Evolutionary conservation across 2,113 vertebrate genomes (phyloP).

Genomic region (Python bivittatus): DNA sequence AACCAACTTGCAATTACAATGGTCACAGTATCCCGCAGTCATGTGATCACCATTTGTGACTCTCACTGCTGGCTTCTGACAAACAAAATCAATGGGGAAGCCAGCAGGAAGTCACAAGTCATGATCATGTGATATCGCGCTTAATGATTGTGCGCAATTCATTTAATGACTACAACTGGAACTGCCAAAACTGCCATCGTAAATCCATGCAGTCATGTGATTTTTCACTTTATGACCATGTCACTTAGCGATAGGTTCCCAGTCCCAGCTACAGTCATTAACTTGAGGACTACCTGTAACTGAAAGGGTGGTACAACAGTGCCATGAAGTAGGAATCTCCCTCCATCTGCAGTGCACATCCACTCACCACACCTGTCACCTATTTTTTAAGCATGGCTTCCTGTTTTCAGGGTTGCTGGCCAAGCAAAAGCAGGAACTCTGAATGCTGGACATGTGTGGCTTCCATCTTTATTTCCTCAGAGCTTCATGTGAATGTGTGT

Average conservation of each 20-base stretch:
- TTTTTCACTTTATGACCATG: background rate
- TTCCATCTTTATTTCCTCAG: background rate
- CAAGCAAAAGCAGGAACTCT: background rate
- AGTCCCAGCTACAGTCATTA: background rate
- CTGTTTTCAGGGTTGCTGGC: background rate
- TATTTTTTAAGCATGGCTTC: background rate
- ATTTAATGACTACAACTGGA: background rate
- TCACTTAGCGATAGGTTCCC: background rate
- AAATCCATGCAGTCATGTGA: background rate
- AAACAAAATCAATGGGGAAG: background rate
- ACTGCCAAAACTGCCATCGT: background rate
- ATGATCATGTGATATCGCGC: background rate
- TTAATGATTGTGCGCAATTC: background rate
- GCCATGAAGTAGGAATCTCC: background rate
- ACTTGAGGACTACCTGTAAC: background rate
- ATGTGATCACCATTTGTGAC: background rate
- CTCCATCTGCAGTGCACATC: background rate
- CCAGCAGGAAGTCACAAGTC: background rate
- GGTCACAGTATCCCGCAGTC: background rate
- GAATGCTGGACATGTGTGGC: background rate
- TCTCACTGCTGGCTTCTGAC: background rate
- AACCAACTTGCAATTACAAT: background rate
- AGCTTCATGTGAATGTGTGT: background rate
- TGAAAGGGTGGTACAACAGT: background rate
- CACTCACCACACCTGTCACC: background rate